Conservation (phyloP, 2,888 invertebrate genomes). For the Xylota sylvarum region DNA sequence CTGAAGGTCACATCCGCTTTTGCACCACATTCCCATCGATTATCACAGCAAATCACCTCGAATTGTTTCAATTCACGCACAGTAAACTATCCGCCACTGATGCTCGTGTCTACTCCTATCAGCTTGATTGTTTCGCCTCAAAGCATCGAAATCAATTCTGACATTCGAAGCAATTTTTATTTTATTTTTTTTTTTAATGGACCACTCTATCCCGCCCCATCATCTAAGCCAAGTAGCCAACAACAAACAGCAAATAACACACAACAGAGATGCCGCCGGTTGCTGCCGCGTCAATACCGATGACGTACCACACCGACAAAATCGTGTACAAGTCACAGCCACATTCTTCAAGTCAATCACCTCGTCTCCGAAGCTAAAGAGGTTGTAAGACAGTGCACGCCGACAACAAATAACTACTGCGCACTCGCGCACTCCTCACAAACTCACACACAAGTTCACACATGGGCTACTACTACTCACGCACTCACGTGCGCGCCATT, state of each 20-base stretch:
- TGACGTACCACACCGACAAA: constrained; percentile 74
- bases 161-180: constrained; percentile 58
- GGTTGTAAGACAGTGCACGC: constrained; percentile 69
- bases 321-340: constrained; percentile 66
- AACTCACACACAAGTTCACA: constrained; percentile 23
- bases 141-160: constrained; percentile 68
- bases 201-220: constrained; percentile 29
- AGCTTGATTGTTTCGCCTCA: constrained; percentile 56
- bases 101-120: constrained; percentile 54
- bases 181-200: constrained; percentile 30
- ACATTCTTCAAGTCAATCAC: constrained; percentile 75
- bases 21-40: constrained; percentile 2
- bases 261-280: constrained; percentile 60
- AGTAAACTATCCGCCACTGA: constrained; percentile 50
- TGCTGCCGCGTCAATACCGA: constrained; percentile 63
- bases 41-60: constrained; percentile 11
- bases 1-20: constrained; percentile 47
- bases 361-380: constrained; percentile 67
- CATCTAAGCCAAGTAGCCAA: constrained; percentile 48
- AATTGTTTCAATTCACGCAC: constrained; percentile 13
- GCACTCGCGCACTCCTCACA: constrained; percentile 53
- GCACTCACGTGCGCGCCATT: constrained; percentile 68
- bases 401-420: constrained; percentile 74
- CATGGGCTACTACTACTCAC: constrained; percentile 59
- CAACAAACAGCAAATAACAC: constrained; percentile 52